Evolutionary conservation across 2,888 invertebrate species (phyloP), one percentile per base, ranked within the genome.

Genomic region (Conistra vaccinii): DNA sequence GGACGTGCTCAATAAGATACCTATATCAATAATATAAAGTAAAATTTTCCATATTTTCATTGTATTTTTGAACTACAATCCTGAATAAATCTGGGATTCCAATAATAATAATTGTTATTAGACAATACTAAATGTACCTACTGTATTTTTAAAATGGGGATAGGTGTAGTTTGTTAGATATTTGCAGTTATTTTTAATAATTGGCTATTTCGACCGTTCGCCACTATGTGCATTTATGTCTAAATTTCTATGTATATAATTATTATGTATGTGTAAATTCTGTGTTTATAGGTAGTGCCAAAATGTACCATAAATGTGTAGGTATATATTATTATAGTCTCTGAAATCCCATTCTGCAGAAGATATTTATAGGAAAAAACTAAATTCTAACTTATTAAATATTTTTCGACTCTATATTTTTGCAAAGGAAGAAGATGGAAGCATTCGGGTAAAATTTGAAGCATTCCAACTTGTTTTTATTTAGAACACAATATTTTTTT

Each of bases 211-310:
- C 48, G 66, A 78, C 63, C 61, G 55, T 83, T 80, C 66, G 71
- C 75, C 78, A 67, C 80, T 79, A 84, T 80, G 82, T 89, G 90
- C 89, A 89, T 90, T 91, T 89, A 89, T 35, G 66, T 87, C 76
- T 58, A 89, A 88, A 88, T 85, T 87, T 81, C 3, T 62, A 55
- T 86, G 81, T 85, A 82, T 84, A 71, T 74, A 74, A 79, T 73
- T 83, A 71, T 83, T 76, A 73, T 80, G 45, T 76, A 60, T 84
- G 76, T 84, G 78, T 73, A 71, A 84, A 84, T 84, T 73, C 32
- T 63, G 66, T 85, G 84, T 88, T 86, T 83, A 81, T 88, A 88
- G 83, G 80, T 88, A 89, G 91, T 92, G 92, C 91, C 92, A 92
- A 93, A 92, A 88, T 89, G 82, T 83, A 80, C 76, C 74, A 81